Percentiles rank a stretch among this genome's conserved stretches.
Conservation (phyloP, 2,888 invertebrate species). For the Bombylius major region DNA sequence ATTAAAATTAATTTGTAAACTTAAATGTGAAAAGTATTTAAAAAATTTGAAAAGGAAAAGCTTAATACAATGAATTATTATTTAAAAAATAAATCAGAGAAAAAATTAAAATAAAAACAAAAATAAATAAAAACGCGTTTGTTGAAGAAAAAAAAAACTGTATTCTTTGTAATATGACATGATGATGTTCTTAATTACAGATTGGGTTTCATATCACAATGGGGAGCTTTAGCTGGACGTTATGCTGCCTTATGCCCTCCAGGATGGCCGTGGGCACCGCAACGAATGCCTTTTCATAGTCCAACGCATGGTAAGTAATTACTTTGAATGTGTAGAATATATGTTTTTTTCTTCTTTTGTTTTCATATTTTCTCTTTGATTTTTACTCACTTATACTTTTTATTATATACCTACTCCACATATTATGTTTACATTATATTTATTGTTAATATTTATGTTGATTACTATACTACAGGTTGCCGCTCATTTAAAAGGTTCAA, state of each 20-base stretch:
- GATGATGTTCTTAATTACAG: slow-evolving; percentile 39
- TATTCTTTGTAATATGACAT: neutral
- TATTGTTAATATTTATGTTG: neutral
- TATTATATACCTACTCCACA: neutral
- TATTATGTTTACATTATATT: neutral
- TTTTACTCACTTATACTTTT: neutral
- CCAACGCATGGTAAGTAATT: slow-evolving; percentile 53
- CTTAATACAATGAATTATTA: too few relatives aligned
- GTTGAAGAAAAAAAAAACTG: too few relatives aligned
- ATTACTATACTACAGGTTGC: neutral
- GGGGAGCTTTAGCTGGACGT: slow-evolving; percentile 63
- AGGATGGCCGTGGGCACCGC: slow-evolving; percentile 49
- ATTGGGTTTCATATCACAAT: slow-evolving; percentile 69
- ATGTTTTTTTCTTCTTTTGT: neutral
- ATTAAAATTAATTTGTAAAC: too few relatives aligned
- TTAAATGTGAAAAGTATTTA: too few relatives aligned
- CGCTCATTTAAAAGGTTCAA: neutral
- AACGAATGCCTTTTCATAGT: slow-evolving; percentile 40
- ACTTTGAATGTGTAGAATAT: neutral
- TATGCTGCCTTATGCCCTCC: slow-evolving; percentile 58
- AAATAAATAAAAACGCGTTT: too few relatives aligned
- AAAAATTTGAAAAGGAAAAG: too few relatives aligned
- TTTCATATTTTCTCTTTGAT: neutral
- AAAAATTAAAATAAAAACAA: too few relatives aligned
- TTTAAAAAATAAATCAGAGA: too few relatives aligned